phyloP scores from a whole-genome alignment of 2,113 vertebrate genomes.

The Gorsachius goisagi region DNA sequence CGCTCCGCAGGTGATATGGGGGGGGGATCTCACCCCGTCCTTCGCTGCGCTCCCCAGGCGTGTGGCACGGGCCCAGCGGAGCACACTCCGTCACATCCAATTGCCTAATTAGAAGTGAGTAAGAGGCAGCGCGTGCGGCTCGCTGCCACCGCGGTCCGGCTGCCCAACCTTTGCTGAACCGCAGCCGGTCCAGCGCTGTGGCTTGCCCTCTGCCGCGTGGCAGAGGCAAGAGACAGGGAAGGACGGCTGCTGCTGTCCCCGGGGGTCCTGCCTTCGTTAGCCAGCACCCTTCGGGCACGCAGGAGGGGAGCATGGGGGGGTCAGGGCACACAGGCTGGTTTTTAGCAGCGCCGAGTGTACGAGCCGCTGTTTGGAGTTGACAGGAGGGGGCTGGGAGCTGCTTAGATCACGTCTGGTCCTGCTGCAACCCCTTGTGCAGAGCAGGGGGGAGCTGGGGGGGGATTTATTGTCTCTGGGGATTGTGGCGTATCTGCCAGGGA shows the following conservation, averaged over 20 bases:
- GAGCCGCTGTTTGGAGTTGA: not conserved
- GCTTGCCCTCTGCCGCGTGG: not conserved
- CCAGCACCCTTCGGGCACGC: not conserved
- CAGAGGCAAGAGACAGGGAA: not conserved
- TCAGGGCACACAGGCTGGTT: not conserved
- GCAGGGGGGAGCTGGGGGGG: not conserved
- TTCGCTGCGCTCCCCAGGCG: not conserved
- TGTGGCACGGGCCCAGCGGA: not conserved
- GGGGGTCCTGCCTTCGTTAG: not conserved
- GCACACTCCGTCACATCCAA: not conserved
- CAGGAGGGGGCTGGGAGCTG: not conserved
- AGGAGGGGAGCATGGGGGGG: not conserved
- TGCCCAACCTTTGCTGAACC: not conserved
- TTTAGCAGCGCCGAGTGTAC: rapidly evolving
- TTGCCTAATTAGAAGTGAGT: not conserved
- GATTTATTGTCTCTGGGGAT: not conserved
- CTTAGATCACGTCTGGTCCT: not conserved
- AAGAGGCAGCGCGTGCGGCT: not conserved
- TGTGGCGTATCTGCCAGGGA: not conserved
- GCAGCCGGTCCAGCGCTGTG: rapidly evolving
- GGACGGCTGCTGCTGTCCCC: rapidly evolving
- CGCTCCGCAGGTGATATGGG: not conserved
- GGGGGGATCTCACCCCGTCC: not conserved
- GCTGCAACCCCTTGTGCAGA: not conserved
- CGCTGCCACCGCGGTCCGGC: not conserved